Percentiles rank a stretch among this genome's conserved stretches.
Evolutionary conservation across 2,888 invertebrate genomes (phyloP).

Genomic region (Pristionchus arcanus): DNA sequence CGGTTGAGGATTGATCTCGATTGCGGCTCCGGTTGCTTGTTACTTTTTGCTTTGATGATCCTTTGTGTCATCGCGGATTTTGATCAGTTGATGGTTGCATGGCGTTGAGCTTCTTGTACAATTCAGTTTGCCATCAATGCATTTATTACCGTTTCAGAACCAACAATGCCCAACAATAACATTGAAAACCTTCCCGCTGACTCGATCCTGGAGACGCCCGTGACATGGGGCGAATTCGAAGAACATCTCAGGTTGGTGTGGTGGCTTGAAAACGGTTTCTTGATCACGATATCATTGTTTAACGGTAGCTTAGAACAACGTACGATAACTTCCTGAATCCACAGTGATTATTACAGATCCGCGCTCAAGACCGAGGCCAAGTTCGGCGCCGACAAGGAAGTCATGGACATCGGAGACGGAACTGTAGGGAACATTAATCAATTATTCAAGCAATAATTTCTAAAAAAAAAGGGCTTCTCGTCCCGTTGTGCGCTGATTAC

Average conservation of each 20-base stretch:
- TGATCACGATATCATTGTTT: no score
- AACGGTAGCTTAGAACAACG: neutral
- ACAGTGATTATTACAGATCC: neutral
- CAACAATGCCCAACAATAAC: neutral
- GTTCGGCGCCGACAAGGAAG: neutral
- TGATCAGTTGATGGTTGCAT: neutral
- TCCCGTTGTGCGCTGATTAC: slow-evolving; percentile 11
- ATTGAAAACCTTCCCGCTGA: neutral
- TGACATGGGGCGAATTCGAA: slow-evolving; percentile 31
- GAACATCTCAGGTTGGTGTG: neutral
- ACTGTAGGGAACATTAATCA: neutral
- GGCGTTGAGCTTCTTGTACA: neutral
- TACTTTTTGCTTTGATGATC: neutral
- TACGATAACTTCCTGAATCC: neutral
- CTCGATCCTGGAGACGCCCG: neutral
- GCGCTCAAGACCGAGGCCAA: slow-evolving; percentile 26
- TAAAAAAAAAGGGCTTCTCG: slow-evolving; percentile 25
- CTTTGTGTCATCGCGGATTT: neutral
- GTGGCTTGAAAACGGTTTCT: no score
- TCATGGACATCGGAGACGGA: slow-evolving; percentile 24
- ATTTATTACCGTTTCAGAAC: neutral
- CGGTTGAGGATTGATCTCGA: neutral
- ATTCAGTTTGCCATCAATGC: neutral
- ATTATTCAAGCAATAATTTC: neutral
- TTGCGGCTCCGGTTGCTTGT: neutral